Percentiles rank a stretch among this genome's conserved stretches.
phyloP scores from a whole-genome alignment of 1,140 invertebrate genomes.

The Orussus abietinus region DNA sequence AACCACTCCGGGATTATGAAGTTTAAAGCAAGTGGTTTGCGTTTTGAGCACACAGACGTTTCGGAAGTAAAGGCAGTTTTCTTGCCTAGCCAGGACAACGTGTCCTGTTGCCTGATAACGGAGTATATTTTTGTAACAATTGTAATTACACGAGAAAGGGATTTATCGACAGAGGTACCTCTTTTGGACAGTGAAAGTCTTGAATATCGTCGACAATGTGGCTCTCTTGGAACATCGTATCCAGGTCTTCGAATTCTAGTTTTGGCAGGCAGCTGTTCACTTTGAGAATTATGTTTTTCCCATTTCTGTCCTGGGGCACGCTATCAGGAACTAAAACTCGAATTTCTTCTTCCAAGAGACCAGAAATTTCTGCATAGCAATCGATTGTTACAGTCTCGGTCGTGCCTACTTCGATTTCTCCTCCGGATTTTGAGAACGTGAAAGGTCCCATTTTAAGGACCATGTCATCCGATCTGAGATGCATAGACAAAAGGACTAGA shows the following conservation, averaged over 20 bases:
- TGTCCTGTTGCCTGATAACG: slow-evolving; percentile 6
- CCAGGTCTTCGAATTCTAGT: slow-evolving; percentile 32
- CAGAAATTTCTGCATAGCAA: slow-evolving; percentile 24
- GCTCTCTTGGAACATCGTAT: slow-evolving; percentile 35
- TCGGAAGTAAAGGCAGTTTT: slow-evolving; percentile 32
- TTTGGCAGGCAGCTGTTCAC: slow-evolving; percentile 26
- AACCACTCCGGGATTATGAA: slow-evolving; percentile 30
- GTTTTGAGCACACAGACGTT: slow-evolving; percentile 22
- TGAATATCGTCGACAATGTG: slow-evolving; percentile 27
- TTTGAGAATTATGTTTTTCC: slow-evolving; percentile 19
- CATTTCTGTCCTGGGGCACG: slow-evolving; percentile 16
- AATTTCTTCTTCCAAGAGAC: slow-evolving; percentile 22
- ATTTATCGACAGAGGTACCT: too few species aligned
- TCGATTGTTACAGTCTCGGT: slow-evolving; percentile 20
- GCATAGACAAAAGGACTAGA: too few species aligned
- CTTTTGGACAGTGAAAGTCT: slow-evolving; percentile 24
- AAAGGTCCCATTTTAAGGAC: slow-evolving; percentile 26
- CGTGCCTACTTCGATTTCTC: slow-evolving; percentile 16
- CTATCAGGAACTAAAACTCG: slow-evolving; percentile 17
- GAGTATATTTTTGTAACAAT: too few species aligned
- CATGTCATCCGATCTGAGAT: too few species aligned
- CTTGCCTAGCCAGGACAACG: slow-evolving; percentile 25
- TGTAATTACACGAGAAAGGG: too few species aligned
- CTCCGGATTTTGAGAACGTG: slow-evolving; percentile 20
- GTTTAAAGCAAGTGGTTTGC: slow-evolving; percentile 21